Evolutionary conservation across 2,888 invertebrate species (phyloP).

Genomic region (Adelognathus sp.): DNA sequence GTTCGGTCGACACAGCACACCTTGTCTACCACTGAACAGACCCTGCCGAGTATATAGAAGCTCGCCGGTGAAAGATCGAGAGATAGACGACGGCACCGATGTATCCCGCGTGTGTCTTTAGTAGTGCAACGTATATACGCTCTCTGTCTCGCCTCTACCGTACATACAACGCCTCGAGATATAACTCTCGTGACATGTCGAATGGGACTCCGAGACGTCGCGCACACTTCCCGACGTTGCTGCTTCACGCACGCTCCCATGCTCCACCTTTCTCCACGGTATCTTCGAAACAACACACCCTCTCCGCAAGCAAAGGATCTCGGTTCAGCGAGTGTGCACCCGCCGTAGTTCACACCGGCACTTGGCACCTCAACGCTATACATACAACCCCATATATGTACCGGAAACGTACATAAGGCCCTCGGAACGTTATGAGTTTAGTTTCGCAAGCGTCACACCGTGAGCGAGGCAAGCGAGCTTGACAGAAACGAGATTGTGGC

Average conservation of each 20-base stretch:
- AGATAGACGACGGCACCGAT: slow-evolving; percentile 43
- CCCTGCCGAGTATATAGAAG: neutral
- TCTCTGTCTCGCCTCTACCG: neutral
- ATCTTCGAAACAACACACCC: slow-evolving; percentile 8
- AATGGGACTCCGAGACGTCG: slow-evolving; percentile 27
- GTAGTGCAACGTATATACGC: neutral
- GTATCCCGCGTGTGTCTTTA: neutral
- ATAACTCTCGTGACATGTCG: slow-evolving; percentile 53
- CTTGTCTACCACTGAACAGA: slow-evolving; percentile 25
- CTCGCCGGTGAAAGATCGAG: slow-evolving; percentile 36
- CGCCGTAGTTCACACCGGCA: slow-evolving; percentile 22
- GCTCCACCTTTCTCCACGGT: neutral
- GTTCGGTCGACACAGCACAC: neutral
- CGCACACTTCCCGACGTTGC: slow-evolving; percentile 10
- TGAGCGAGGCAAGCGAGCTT: slow-evolving; percentile 51
- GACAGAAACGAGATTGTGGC: slow-evolving; percentile 59
- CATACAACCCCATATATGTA: neutral
- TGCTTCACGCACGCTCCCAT: slow-evolving; percentile 15
- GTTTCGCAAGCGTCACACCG: slow-evolving; percentile 55
- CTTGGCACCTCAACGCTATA: no score
- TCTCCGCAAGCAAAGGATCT: slow-evolving; percentile 6
- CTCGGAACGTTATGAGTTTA: slow-evolving; percentile 51
- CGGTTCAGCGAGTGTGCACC: slow-evolving; percentile 10
- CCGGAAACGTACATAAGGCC: neutral
- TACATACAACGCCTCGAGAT: slow-evolving; percentile 7